Base-by-base conservation (phyloP, 2,888 invertebrate genomes). In the Copidosoma aretas region DNA sequence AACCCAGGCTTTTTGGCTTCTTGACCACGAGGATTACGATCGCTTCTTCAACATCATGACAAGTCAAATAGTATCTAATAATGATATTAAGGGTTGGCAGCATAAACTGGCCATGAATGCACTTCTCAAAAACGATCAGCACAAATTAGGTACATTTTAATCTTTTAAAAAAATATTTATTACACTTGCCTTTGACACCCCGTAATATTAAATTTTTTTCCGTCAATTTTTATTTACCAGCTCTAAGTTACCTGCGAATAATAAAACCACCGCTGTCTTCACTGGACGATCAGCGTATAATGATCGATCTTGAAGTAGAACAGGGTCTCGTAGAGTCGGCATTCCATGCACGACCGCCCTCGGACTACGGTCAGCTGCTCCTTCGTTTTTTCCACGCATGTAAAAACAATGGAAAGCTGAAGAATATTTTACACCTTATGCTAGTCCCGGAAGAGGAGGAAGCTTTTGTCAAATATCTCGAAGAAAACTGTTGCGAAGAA, bases 1-100 rank as follows among this genome's bases (percentile, higher is more conserved):
- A 0, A 91, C 93, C 0, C 93, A 94, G 78, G 94, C 93, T 0
- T 92, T 95, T 81, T 96, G 96, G 95, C 89, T 93, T 75, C 85
- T 97, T 17, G 96, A 97, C 84, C 94, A 94, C 78, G 90, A 91
- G 68, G 90, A 94, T 79, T 93, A 91, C 83, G 89, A 91, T 82
- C 93, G 79, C 3, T 82, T 82, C 25, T 70, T 82, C 22, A 80
- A 82, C 17, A 79, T 78, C 59, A 78, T 83, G 71, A 81, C 80
- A 3, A 81, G 80, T 1, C 79, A 81, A 60, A 72, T 81, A 19
- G 76, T 82, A 2, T 75, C 73, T 1, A 78, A 78, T 22, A 78
- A 77, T 1, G 88, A 89, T 24, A 85, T 93, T 19, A 87, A 88
- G 32, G 86, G 88, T 14, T 92, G 92, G 91, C 92, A 93, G 79